phyloP scores from a whole-genome alignment of 1,140 invertebrate genomes.

The Diprion similis region DNA sequence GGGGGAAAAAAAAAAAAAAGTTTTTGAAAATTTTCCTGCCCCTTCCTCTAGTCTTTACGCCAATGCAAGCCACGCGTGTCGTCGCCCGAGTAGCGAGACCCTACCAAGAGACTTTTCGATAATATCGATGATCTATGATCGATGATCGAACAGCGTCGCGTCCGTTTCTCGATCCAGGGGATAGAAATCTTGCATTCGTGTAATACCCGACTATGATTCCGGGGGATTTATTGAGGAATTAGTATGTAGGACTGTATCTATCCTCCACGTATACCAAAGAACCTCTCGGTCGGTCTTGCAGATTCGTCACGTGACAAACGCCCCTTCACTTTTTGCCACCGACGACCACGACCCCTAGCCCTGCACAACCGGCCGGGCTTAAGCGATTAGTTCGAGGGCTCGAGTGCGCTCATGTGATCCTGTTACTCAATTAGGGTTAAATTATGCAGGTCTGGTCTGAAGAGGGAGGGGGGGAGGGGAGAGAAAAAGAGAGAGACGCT shows the following conservation, averaged over 20 bases:
- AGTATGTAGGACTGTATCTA: slow-evolving; percentile 18
- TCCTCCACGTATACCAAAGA: too few relatives aligned
- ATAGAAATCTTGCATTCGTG: too few relatives aligned
- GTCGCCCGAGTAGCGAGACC: too few relatives aligned
- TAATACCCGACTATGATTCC: too few relatives aligned
- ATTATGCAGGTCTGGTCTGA: slow-evolving; percentile 38
- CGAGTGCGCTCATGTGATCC: slow-evolving; percentile 32
- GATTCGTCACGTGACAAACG: neutral
- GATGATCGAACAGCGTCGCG: too few relatives aligned
- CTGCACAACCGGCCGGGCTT: neutral
- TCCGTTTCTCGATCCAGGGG: too few relatives aligned
- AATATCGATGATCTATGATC: too few relatives aligned
- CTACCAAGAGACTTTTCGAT: too few relatives aligned
- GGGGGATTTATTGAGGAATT: slow-evolving; percentile 10
- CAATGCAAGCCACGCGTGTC: too few relatives aligned
- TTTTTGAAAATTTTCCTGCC: too few relatives aligned
- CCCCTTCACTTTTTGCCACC: slow-evolving; percentile 27
- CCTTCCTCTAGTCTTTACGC: too few relatives aligned
- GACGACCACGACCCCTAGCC: neutral
- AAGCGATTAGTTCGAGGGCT: slow-evolving; percentile 30
- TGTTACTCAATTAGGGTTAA: slow-evolving; percentile 34
- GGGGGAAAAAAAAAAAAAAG: too few relatives aligned
- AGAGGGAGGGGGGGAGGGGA: neutral
- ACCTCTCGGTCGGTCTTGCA: neutral
- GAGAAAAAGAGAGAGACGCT: slow-evolving; percentile 14